Evolutionary conservation across 2,797 vertebrate species (phyloP), one percentile per base, ranked within the genome.

Genomic region (Limosa lapponica): DNA sequence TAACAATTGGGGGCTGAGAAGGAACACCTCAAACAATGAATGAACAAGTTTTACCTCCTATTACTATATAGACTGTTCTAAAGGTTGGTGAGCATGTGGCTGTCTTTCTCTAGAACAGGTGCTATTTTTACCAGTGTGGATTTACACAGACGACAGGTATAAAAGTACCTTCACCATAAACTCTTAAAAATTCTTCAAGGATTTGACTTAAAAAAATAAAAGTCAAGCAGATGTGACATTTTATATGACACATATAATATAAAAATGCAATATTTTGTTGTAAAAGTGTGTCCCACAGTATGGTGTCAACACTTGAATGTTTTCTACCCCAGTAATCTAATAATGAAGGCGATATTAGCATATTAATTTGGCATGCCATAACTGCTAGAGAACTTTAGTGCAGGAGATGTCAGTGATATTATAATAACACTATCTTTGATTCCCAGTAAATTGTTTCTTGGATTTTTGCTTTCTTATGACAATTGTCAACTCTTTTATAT

Each of bases 1-100:
- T 96, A 96, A 95, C 91, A 93, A 70, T 52, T 57, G 93, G 74
- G 82, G 90, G 74, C 73, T 75, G 67, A 97, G 87, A 62, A 94
- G 52, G 94, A 97, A 74, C 46, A 39, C 25, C 96, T 97, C 86
- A 91, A 34, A 88, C 48, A 94, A 85, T 23, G 30, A 94, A 91
- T 91, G 96, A 92, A 82, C 80, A 94, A 82, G 27, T 80, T 83
- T 87, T 78, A 59, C 72, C 91, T 89, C 32, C 51, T 80, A 3
- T 90, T 92, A 57, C n/a, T 82, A 4, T 65, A 57, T 24, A 44
- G 55, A 54, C 64, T 93, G 11, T 75, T 93, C 81, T 46, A 72
- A 92, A 93, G 13, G 18, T 70, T 89, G 73, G 80, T 52, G 82
- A 82, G 69, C 59, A n/a, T 37, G 55, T 36, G 52, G 39, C 48